Conservation (phyloP, 2,113 vertebrate species). For the Micromys minutus region DNA sequence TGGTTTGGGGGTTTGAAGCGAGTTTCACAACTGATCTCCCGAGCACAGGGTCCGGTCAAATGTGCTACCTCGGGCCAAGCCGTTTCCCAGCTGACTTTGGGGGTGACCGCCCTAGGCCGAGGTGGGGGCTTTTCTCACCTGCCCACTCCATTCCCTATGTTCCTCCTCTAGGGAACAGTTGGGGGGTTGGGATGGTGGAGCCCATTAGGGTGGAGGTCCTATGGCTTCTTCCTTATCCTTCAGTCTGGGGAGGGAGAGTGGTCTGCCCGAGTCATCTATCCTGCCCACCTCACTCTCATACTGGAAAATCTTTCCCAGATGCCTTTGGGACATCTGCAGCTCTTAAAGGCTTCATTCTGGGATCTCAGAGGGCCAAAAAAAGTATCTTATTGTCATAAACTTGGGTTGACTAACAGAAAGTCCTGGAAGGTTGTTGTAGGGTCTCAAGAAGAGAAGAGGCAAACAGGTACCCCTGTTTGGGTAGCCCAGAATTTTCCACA, state of each 20-base stretch:
- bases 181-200: neutral
- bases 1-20: conserved; percentile 89
- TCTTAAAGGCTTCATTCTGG: neutral
- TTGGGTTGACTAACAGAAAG: neutral
- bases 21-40: conserved; percentile 89
- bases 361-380: neutral
- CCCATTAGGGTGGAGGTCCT: neutral
- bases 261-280: conserved; percentile 11
- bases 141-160: neutral
- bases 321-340: neutral
- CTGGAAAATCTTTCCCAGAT: conserved; percentile 15
- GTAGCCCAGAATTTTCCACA: neutral
- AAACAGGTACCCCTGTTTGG: neutral
- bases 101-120: conserved; percentile 43
- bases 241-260: neutral
- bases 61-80: conserved; percentile 77
- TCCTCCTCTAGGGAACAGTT: conserved; percentile 15
- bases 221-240: conserved; percentile 20
- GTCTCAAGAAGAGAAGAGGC: neutral
- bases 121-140: conserved; percentile 20
- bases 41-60: conserved; percentile 86
- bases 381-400: neutral
- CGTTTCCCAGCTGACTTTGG: conserved; percentile 81
- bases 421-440: neutral
- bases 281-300: neutral